Evolutionary conservation across 2,888 invertebrate species (phyloP), one percentile per base, ranked within the genome.

Genomic region (Parthenolecanium corni): DNA sequence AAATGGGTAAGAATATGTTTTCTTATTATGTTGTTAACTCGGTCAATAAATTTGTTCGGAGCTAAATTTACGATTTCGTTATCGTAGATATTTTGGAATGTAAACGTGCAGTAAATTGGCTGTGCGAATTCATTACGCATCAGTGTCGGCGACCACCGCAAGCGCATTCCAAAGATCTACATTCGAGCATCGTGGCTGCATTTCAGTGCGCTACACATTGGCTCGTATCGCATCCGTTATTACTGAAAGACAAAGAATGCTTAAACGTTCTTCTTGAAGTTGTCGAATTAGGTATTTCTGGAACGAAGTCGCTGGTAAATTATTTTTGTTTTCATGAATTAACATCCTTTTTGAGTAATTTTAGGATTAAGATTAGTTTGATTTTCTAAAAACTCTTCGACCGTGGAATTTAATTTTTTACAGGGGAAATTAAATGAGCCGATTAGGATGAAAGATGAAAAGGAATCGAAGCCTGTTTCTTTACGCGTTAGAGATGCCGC

Each of bases 401-500:
- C 16, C 18, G 18, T 20, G 20, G 36, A 20, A 36, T 36, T 52
- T 4, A n/a, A 20, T 58, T 3, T 62, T 53, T 66, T 69, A n/a
- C 68, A 78, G 77, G 76, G 76, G 25, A 92, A 93, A 74, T 86
- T 87, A 0, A 89, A 90, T 6, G 94, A 94, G 71, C 82, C 85
- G 12, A 82, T 91, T 0, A 89, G 89, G 74, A 86, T 90, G 82
- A 96, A 96, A 73, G 92, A 93, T 68, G 92, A 94, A 68, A 97
- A 97, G 72, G 91, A 93, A 74, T 73, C 94, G 65, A 96, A 95
- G 72, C 96, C 98, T 0, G 96, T 93, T 0, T 97, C 97, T 0
- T 90, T 95, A 86, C 79, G 98, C 68, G 98, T 98, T 0, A 82
- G 94, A 65, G 97, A 98, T 75, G 95, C 97, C 0, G 98, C 97